Percentiles rank a stretch among this genome's conserved stretches.
These are phyloP conservation scores for Hemicentrotus pulcherrimus DNA, from an alignment of 35 echinoderm and acorn worm species.

Conservation along the genomic window DNA sequence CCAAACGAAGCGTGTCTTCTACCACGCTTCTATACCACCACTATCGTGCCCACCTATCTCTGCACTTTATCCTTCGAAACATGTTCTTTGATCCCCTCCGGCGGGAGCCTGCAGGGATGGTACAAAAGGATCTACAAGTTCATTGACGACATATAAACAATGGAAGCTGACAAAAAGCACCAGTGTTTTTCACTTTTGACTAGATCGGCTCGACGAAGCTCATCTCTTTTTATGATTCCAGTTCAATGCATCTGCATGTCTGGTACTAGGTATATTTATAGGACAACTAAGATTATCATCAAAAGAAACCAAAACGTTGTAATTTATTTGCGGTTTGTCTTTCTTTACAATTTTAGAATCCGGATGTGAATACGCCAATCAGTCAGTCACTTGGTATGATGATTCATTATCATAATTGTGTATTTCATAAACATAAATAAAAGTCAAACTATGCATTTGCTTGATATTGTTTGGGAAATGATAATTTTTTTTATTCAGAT, in stretches of 20 bases:
- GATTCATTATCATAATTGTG: background rate
- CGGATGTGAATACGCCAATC: background rate
- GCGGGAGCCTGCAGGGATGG: background rate
- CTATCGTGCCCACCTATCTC: background rate
- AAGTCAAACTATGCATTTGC: background rate
- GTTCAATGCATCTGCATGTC: background rate
- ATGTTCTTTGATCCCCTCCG: background rate
- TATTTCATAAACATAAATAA: background rate
- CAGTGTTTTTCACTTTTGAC: background rate
- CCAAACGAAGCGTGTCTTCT: background rate
- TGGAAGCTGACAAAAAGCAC: background rate
- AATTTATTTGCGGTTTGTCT: background rate
- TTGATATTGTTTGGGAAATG: background rate
- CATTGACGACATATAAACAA: background rate
- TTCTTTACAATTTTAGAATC: background rate
- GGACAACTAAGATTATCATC: background rate
- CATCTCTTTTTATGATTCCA: background rate
- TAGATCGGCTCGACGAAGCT: background rate
- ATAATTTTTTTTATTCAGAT: background rate
- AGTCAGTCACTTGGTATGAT: background rate
- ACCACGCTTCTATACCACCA: background rate
- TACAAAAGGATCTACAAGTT: slow-evolving; percentile 9
- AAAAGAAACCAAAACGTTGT: background rate
- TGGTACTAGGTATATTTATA: background rate
- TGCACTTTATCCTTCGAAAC: background rate